Conservation (phyloP, 2,113 vertebrate species). For the Solea senegalensis region DNA sequence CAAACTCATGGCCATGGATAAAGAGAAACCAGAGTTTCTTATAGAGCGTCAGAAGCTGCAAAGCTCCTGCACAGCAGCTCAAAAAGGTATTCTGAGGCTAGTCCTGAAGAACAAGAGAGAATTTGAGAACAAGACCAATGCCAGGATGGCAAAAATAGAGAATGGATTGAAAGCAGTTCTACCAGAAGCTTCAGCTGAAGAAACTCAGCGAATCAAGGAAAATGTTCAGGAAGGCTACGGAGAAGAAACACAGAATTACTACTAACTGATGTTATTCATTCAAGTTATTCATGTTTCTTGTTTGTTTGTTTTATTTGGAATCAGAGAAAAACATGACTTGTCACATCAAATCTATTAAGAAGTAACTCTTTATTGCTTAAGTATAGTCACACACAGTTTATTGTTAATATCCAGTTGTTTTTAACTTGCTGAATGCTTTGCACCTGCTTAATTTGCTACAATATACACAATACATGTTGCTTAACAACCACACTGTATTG, state of each 20-base stretch:
- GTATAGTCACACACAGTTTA: too few species aligned
- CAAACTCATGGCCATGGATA: not conserved
- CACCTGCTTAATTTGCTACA: too few species aligned
- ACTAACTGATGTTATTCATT: not conserved
- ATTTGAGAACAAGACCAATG: not conserved
- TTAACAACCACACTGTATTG: too few species aligned
- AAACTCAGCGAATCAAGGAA: not conserved
- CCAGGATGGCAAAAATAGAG: not conserved
- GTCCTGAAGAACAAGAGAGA: not conserved
- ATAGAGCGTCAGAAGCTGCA: not conserved
- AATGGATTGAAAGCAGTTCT: not conserved
- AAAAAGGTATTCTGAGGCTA: not conserved
- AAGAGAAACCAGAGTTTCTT: not conserved
- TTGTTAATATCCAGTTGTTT: too few species aligned
- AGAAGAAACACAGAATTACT: not conserved
- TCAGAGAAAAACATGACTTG: too few species aligned
- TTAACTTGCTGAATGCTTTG: too few species aligned
- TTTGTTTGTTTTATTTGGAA: too few species aligned
- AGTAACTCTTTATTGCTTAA: too few species aligned
- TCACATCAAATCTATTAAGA: too few species aligned
- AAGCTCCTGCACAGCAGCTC: not conserved
- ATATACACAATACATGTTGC: too few species aligned
- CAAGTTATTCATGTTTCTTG: too few species aligned
- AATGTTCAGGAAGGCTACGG: not conserved
- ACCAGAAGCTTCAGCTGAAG: not conserved